Percentiles rank a stretch among this genome's conserved stretches.
These are phyloP conservation scores for Beaufortia kweichowensis DNA, from an alignment of 2,113 vertebrate species.

Conservation along the genomic window DNA sequence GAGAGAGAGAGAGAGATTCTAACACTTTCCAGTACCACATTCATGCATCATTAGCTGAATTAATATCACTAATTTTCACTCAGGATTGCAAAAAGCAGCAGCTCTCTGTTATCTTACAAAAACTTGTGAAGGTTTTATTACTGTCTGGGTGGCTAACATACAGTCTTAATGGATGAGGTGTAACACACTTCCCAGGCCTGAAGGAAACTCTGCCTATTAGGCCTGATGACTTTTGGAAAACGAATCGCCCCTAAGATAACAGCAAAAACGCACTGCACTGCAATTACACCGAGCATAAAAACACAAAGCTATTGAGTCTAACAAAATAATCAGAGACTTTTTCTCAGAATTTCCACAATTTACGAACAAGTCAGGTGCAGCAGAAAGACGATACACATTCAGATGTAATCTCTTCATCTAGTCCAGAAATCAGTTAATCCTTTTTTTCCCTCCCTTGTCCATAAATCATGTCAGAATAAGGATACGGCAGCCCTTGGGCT, in stretches of 20 bases:
- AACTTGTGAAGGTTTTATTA: constrained; percentile 5
- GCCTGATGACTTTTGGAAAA: constrained; percentile 37
- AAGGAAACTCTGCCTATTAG: constrained; percentile 26
- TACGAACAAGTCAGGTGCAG: constrained; percentile 16
- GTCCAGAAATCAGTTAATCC: constrained; percentile 23
- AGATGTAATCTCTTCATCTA: constrained; percentile 33
- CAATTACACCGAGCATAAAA: constrained; percentile 14
- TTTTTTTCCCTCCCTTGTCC: constrained; percentile 12
- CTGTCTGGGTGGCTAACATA: constrained; percentile 21
- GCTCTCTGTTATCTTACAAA: constrained; percentile 32
- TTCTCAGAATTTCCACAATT: constrained; percentile 3
- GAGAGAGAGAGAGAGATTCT: no score
- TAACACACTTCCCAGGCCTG: constrained; percentile 27
- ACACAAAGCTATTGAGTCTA: constrained; percentile 18
- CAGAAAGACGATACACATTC: not conserved
- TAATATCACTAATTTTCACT: constrained; percentile 26
- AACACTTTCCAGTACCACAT: constrained; percentile 29
- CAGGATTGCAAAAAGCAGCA: constrained; percentile 40
- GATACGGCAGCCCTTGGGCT: constrained; percentile 36
- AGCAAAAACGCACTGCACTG: not conserved
- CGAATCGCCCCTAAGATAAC: constrained; percentile 25
- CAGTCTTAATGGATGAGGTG: constrained; percentile 44
- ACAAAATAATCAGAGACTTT: constrained; percentile 15
- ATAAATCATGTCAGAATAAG: constrained; percentile 39
- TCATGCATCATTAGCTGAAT: constrained; percentile 36